Evolutionary conservation across 64 coral and sea anemone genomes (phyloP).

Genomic region (Pocillopora damicornis): DNA sequence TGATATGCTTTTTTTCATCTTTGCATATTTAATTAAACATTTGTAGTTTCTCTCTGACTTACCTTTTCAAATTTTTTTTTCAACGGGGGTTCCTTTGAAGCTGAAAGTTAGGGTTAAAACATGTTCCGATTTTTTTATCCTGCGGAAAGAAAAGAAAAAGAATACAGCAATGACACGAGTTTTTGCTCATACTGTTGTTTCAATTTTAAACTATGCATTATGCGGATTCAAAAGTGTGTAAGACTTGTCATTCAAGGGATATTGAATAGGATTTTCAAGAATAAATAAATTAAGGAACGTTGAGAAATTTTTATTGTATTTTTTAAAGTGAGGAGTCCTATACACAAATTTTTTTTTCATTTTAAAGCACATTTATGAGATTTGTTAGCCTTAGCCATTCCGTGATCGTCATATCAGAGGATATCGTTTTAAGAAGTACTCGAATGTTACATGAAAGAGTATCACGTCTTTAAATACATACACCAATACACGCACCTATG

Average conservation of each 20-base stretch:
- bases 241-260: background rate
- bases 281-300: background rate
- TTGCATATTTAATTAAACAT: background rate
- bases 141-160: background rate
- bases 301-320: background rate
- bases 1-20: background rate
- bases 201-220: background rate
- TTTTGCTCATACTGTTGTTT: background rate
- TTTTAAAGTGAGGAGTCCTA: background rate
- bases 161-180: background rate
- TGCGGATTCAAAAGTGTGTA: background rate
- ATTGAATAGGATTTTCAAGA: background rate
- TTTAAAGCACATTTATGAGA: background rate
- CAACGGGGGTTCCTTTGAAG: background rate
- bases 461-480: too few relatives aligned
- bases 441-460: too few relatives aligned
- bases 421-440: too few relatives aligned
- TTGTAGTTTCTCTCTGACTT: background rate
- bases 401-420: too few relatives aligned
- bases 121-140: constrained; percentile 6
- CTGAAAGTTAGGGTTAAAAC: background rate
- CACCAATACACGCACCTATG: too few relatives aligned
- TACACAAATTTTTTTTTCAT: background rate
- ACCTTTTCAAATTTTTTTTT: background rate
- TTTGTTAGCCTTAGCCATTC: background rate